Base-by-base conservation (phyloP, 1,140 invertebrate species). In the Trichogramma pretiosum region DNA sequence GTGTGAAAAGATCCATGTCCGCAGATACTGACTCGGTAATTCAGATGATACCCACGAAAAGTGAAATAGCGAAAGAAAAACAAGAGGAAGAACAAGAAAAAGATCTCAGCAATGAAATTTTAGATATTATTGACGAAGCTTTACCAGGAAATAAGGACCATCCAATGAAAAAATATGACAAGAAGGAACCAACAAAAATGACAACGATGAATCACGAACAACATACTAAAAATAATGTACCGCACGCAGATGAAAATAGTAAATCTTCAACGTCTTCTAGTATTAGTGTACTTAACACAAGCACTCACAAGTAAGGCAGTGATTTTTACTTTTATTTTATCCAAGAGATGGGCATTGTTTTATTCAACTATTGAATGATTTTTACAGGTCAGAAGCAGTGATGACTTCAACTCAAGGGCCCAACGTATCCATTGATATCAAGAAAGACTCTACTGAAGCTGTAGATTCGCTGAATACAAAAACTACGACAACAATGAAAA, bases 91-190 rank as follows among this genome's bases (percentile, higher is more conserved):
- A 60, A 26, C 56, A 65, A 14, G 66, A 68, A 14, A 57, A 62
- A n/a, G 56, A 63, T 13, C 14, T 72, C 11, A 72, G 59, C 24
- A 72, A 72, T 43, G 69, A 72, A 45, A 72, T 72, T 42, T 48
- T 70, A 0, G 60, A 70, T 21, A 70, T 72, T 3, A 68, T 72
- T 18, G 69, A 72, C 35, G 65, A 63, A 0, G 63, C 62, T 1
- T 30, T 70, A 22, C 66, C 28, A 48, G 3, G 40, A 37, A 2
- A 30, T 53, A 13, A 34, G 18, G 17, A 51, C 42, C 16, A 46
- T 42, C 48, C 46, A 19, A 36, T 38, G 3, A 51, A 30, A 8
- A 19, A 49, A 21, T 3, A 39, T 14, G 18, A 32, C 5, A 14
- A 44, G 8, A 30, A 9, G n/a, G 16, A 26, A 19, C 33, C 28